Evolutionary conservation across 2,113 vertebrate genomes (phyloP).

Genomic region (Spermophilus dauricus): DNA sequence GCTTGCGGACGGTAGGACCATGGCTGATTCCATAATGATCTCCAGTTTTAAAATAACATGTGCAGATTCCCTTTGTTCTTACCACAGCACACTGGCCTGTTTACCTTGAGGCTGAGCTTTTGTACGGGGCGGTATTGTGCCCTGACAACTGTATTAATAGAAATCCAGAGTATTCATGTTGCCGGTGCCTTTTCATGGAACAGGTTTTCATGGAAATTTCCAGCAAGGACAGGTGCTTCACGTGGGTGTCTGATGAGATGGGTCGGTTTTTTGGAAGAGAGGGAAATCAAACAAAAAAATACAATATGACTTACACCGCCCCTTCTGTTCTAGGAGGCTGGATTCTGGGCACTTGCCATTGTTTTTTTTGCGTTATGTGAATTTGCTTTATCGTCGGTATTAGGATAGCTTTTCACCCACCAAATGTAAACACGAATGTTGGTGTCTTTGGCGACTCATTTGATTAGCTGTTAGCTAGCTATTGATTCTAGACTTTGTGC

Average conservation of each 20-base stretch:
- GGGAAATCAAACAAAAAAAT: slow-evolving; percentile 18
- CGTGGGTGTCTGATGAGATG: not conserved
- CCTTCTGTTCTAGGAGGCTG: slow-evolving; percentile 11
- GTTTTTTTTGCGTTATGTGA: not conserved
- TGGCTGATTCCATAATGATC: not conserved
- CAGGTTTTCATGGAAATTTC: slow-evolving; percentile 57
- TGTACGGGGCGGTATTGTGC: not conserved
- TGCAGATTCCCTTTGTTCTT: not conserved
- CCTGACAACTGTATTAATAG: not conserved
- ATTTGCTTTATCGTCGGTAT: slow-evolving; percentile 23
- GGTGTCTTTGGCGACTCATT: slow-evolving; percentile 62
- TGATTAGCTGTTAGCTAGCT: slow-evolving; percentile 76
- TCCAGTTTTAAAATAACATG: not conserved
- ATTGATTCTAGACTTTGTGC: slow-evolving; percentile 53
- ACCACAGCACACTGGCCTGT: not conserved
- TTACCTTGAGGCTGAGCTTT: not conserved
- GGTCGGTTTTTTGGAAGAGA: slow-evolving; percentile 43
- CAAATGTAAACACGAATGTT: slow-evolving; percentile 10
- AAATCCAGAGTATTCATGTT: not conserved
- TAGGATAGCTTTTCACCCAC: slow-evolving; percentile 27
- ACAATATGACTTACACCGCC: slow-evolving; percentile 58
- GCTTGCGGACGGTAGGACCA: not conserved
- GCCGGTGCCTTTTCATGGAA: slow-evolving; percentile 12
- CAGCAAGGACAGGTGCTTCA: not conserved
- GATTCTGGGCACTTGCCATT: slow-evolving; percentile 56